These are phyloP conservation scores for Phyllostomus discolor DNA, from an alignment of 2,113 vertebrate species.

Conservation along the genomic window DNA sequence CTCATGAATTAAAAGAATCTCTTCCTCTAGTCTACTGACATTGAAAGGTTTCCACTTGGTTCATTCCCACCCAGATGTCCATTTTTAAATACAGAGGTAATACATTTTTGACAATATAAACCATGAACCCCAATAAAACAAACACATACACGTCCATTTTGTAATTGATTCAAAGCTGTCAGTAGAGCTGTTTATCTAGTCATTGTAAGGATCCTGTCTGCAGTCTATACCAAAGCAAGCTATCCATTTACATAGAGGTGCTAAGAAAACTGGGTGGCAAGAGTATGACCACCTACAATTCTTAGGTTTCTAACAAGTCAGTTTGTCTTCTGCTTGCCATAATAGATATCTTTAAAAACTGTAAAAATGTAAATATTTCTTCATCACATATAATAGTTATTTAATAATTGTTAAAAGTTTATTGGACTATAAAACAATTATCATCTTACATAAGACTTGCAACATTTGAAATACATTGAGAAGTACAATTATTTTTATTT, in stretches of 20 bases:
- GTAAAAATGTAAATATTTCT: neutral
- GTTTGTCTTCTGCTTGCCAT: neutral
- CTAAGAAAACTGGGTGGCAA: neutral
- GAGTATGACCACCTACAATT: neutral
- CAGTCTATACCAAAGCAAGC: neutral
- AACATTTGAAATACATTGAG: neutral
- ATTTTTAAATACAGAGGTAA: neutral
- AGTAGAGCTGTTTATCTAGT: neutral
- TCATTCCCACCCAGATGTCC: neutral
- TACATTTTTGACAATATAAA: neutral
- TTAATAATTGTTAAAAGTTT: neutral
- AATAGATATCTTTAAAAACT: neutral
- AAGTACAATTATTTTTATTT: neutral
- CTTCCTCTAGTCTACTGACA: neutral
- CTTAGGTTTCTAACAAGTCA: neutral
- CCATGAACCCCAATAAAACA: neutral
- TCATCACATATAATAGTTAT: neutral
- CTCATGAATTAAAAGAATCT: neutral
- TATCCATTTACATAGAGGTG: neutral
- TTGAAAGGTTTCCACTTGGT: neutral
- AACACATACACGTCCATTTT: neutral
- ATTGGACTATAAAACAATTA: neutral
- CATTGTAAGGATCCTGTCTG: neutral
- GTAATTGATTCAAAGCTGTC: neutral
- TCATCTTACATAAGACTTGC: neutral